Conservation (phyloP, 2,888 invertebrate genomes). For the Scaptomyza tumidula region DNA sequence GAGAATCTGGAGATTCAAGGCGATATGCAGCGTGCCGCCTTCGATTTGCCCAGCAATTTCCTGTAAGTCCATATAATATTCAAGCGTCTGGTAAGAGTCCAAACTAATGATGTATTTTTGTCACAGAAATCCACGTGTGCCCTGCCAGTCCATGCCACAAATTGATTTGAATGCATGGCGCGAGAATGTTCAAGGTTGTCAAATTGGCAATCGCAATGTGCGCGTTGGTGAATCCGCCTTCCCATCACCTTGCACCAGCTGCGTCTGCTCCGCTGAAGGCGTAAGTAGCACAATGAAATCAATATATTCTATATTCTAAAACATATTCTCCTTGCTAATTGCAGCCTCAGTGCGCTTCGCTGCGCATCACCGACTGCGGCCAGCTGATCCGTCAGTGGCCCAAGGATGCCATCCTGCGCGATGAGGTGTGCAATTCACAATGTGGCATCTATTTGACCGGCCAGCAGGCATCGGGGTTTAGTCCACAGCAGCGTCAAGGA, state of each 20-base stretch:
- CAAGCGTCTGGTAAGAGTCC: neutral
- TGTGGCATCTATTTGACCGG: constrained; percentile 90
- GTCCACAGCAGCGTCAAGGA: constrained; percentile 80
- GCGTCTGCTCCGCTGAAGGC: constrained; percentile 93
- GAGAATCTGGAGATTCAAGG: constrained; percentile 94
- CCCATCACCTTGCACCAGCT: constrained; percentile 95
- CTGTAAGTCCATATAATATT: constrained; percentile 86
- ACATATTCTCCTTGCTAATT: neutral
- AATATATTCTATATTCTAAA: neutral
- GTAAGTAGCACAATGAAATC: constrained; percentile 86
- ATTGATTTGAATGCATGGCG: constrained; percentile 94
- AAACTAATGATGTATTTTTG: neutral
- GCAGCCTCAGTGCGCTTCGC: constrained; percentile 94
- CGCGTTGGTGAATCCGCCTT: constrained; percentile 93
- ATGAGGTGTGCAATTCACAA: constrained; percentile 95
- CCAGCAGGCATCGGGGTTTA: constrained; percentile 75
- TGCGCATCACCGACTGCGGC: constrained; percentile 94
- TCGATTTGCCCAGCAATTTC: constrained; percentile 96
- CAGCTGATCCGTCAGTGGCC: constrained; percentile 93
- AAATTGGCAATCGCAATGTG: constrained; percentile 91
- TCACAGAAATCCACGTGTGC: constrained; percentile 92
- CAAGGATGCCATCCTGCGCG: constrained; percentile 91
- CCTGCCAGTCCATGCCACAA: constrained; percentile 92
- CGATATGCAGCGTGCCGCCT: constrained; percentile 94
- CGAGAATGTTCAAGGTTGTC: constrained; percentile 92